phyloP scores from a whole-genome alignment of 2,113 vertebrate species.

The Spea bombifrons region DNA sequence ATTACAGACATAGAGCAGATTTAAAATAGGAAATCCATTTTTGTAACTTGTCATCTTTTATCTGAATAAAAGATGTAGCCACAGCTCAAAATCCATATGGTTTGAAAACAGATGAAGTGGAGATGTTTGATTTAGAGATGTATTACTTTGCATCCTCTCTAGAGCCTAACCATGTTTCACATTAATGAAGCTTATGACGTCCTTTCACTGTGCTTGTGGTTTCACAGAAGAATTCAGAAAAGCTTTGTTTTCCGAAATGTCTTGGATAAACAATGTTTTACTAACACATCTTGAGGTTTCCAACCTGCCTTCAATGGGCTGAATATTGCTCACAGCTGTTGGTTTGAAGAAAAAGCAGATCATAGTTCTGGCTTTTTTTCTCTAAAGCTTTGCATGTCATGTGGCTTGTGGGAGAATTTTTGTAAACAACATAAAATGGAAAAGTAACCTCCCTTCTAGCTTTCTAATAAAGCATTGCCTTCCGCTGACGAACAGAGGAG shows the following conservation, averaged over 20 bases:
- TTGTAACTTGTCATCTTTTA: too few species aligned
- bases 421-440: neutral
- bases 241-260: slow-evolving; percentile 46
- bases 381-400: neutral
- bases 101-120: slow-evolving; percentile 1
- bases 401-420: slow-evolving; percentile 39
- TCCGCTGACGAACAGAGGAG: too few species aligned
- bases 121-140: neutral
- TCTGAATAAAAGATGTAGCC: too few species aligned
- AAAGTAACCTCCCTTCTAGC: neutral
- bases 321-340: slow-evolving; percentile 45
- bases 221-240: slow-evolving; percentile 45
- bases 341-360: slow-evolving; percentile 21
- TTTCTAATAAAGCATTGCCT: slow-evolving; percentile 16
- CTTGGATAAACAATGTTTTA: slow-evolving; percentile 48
- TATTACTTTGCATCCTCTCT: slow-evolving; percentile 13
- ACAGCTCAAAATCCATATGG: neutral
- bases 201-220: slow-evolving; percentile 44
- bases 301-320: slow-evolving; percentile 45
- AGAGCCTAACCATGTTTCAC: slow-evolving; percentile 40
- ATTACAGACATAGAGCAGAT: too few species aligned
- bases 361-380: slow-evolving; percentile 22
- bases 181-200: slow-evolving; percentile 35
- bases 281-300: slow-evolving; percentile 37
- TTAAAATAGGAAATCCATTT: too few species aligned